Conservation (phyloP, 2,797 vertebrate species). For the Sphaeramia orbicularis region DNA sequence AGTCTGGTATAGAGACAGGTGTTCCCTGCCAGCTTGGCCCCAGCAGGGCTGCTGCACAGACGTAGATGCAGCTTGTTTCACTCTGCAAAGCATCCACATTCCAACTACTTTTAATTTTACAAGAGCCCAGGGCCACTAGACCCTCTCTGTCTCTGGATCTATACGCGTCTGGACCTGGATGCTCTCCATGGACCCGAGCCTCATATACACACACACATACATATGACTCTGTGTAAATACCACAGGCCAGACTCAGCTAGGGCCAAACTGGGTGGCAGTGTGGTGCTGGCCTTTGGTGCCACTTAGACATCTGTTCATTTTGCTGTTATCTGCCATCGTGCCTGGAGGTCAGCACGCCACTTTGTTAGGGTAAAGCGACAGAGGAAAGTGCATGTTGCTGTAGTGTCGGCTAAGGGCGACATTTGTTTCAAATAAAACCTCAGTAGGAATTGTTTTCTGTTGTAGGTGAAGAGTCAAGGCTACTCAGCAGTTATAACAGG, state of each 20-base stretch:
- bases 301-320: slow-evolving; percentile 68
- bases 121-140: slow-evolving; percentile 59
- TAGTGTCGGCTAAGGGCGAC: slow-evolving; percentile 1
- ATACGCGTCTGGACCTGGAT: slow-evolving; percentile 52
- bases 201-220: slow-evolving; percentile 28
- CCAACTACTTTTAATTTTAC: slow-evolving; percentile 71
- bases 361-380: slow-evolving; percentile 16
- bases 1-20: slow-evolving; percentile 60
- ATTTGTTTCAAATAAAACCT: slow-evolving; percentile 1
- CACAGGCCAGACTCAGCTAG: slow-evolving; percentile 28
- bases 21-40: slow-evolving; percentile 41
- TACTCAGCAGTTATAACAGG: slow-evolving; percentile 24
- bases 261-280: slow-evolving; percentile 48
- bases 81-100: slow-evolving; percentile 59
- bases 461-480: slow-evolving; percentile 22
- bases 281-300: slow-evolving; percentile 26
- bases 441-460: not conserved
- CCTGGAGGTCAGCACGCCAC: slow-evolving; percentile 41
- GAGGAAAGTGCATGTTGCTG: slow-evolving; percentile 9
- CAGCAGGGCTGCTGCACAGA: slow-evolving; percentile 45
- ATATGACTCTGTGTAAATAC: slow-evolving; percentile 68
- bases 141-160: slow-evolving; percentile 55
- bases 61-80: slow-evolving; percentile 37
- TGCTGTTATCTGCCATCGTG: slow-evolving; percentile 58
- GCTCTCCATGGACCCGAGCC: slow-evolving; percentile 59